Conservation (phyloP, 2,797 vertebrate genomes). For the Kryptopterus vitreolus region DNA sequence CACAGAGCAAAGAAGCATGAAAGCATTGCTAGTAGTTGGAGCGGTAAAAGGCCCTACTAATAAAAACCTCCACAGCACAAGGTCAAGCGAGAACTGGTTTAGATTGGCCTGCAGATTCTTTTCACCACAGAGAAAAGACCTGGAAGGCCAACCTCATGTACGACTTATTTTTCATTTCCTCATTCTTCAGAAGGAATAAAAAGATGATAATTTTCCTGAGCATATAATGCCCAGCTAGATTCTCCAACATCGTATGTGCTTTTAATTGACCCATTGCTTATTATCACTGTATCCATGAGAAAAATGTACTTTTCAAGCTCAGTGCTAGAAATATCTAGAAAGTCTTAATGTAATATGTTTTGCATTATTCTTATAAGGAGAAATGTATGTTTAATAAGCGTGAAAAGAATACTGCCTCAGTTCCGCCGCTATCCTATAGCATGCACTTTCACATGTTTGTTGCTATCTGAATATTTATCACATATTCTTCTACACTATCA, state of each 20-base stretch:
- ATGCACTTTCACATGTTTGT: background rate
- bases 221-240: conserved; percentile 3
- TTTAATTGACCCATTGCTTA: background rate
- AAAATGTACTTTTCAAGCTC: background rate
- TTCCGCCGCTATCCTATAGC: background rate
- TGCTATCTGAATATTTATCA: background rate
- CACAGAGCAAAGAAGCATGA: conserved; percentile 63
- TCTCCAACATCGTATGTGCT: background rate
- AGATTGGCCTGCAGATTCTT: conserved; percentile 72
- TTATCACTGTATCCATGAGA: background rate
- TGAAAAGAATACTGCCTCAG: background rate
- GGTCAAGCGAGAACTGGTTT: conserved; percentile 69
- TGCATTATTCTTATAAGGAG: background rate
- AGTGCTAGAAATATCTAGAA: background rate
- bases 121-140: conserved; percentile 70
- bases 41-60: conserved; percentile 74
- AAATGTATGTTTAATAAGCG: background rate
- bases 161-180: background rate
- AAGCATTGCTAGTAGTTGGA: conserved; percentile 69
- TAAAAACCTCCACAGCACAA: conserved; percentile 74
- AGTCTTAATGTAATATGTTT: background rate
- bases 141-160: conserved; percentile 39
- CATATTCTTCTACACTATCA: background rate
- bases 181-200: background rate
- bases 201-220: background rate